Conservation (phyloP, 2,888 invertebrate species). For the Coleophora deauratella region DNA sequence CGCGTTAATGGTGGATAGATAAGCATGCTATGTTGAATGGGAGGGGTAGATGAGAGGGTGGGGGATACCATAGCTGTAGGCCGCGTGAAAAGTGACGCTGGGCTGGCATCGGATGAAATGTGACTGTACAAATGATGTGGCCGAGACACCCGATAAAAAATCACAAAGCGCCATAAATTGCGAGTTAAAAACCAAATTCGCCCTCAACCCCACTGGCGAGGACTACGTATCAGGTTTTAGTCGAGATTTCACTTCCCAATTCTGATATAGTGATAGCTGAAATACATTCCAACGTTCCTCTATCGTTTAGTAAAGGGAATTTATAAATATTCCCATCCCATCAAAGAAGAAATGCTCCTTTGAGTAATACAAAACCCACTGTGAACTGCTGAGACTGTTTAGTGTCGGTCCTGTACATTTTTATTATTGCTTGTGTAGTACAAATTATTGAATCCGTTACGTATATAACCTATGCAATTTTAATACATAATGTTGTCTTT, state of each 20-base stretch:
- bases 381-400: background rate
- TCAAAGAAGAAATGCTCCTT: no score
- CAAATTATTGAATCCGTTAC: no score
- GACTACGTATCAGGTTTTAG: no score
- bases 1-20: constrained; percentile 29
- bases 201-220: no score
- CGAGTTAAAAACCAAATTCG: constrained; percentile 32
- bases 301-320: background rate
- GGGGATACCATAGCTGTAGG: constrained; percentile 19
- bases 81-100: constrained; percentile 27
- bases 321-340: constrained; percentile 3
- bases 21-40: constrained; percentile 22
- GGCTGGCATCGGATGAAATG: constrained; percentile 29
- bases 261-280: no score
- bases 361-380: background rate
- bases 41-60: background rate
- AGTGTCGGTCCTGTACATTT: no score
- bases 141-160: constrained; percentile 42
- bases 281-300: no score
- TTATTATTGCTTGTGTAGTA: no score
- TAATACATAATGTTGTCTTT: no score
- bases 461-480: no score
- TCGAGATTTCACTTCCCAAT: no score
- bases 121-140: constrained; percentile 32
- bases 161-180: constrained; percentile 49